A percentile compares a stretch with the other conserved stretches of the same genome.
phyloP scores from a whole-genome alignment of 2,797 vertebrate species.

The Chiroxiphia lanceolata region DNA sequence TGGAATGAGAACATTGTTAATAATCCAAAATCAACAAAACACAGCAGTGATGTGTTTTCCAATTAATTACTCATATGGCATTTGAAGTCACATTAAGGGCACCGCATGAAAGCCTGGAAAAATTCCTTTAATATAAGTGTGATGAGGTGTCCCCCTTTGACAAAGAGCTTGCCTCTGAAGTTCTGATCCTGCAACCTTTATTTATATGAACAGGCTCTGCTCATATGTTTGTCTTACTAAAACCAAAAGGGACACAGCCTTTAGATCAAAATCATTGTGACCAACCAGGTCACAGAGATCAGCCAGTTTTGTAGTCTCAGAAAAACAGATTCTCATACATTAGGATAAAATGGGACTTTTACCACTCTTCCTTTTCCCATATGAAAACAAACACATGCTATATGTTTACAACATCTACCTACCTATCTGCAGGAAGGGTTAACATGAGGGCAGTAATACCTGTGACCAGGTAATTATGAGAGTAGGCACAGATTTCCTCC shows the following conservation, averaged over 20 bases:
- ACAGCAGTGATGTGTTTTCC: background rate
- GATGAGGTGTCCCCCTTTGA: background rate
- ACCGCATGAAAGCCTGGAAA: background rate
- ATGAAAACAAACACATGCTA: background rate
- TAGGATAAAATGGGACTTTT: background rate
- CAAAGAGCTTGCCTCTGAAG: background rate
- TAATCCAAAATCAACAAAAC: background rate
- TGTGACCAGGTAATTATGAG: background rate
- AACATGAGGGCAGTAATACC: background rate
- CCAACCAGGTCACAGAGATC: background rate
- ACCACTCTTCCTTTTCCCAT: background rate
- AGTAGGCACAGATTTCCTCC: background rate
- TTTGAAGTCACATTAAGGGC: background rate
- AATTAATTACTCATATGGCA: background rate
- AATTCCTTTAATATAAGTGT: background rate
- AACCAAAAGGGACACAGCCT: background rate
- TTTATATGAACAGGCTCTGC: background rate
- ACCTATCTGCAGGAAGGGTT: background rate
- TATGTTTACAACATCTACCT: background rate
- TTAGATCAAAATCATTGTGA: background rate
- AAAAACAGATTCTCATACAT: background rate
- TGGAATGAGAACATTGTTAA: background rate
- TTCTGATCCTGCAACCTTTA: background rate
- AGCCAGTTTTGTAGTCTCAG: background rate
- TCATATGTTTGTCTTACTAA: background rate